These are phyloP conservation scores for Halcyon senegalensis DNA, from an alignment of 2,113 vertebrate species.

Conservation along the genomic window DNA sequence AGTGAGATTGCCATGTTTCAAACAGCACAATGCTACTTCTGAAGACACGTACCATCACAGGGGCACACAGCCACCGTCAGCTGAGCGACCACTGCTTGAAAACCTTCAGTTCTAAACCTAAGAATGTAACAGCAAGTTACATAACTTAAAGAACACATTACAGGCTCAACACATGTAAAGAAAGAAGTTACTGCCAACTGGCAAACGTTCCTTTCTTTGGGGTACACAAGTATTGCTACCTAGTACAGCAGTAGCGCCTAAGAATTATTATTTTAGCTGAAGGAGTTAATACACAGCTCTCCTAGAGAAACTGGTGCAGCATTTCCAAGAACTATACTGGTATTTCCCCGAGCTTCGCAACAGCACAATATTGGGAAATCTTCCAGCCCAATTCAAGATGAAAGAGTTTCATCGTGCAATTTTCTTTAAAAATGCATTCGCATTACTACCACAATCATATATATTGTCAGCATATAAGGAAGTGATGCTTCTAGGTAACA, in stretches of 20 bases:
- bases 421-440: not conserved
- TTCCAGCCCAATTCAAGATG: slow-evolving; percentile 38
- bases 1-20: not conserved
- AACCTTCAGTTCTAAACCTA: not conserved
- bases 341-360: slow-evolving; percentile 3
- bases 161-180: not conserved
- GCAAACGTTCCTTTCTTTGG: not conserved
- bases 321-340: slow-evolving; percentile 10
- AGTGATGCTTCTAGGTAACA: not conserved
- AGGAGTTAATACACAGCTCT: not conserved
- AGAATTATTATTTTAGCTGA: not conserved
- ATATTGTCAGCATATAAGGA: not conserved
- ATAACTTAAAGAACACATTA: not conserved
- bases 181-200: not conserved
- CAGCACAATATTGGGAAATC: not conserved
- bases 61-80: not conserved
- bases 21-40: not conserved
- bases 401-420: not conserved
- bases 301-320: not conserved
- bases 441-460: not conserved
- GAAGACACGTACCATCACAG: not conserved
- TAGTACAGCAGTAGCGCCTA: not conserved
- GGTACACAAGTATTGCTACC: not conserved
- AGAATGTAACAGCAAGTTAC: not conserved
- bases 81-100: not conserved